phyloP scores from a whole-genome alignment of 1,140 invertebrate genomes.

The Dendroctonus valens region DNA sequence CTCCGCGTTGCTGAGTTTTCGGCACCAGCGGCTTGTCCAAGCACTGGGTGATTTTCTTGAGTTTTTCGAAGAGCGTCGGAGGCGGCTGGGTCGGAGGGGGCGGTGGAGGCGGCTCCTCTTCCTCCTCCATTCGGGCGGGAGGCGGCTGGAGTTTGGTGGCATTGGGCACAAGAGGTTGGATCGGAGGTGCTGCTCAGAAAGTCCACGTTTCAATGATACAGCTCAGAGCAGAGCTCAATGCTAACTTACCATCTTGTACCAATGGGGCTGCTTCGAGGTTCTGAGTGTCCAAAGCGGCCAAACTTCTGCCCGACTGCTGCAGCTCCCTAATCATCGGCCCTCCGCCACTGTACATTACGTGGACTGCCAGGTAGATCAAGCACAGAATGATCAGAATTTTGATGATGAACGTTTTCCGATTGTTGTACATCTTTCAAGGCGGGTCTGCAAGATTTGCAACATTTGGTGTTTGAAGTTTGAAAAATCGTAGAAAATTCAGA shows the following conservation, averaged over 20 bases:
- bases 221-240: not conserved
- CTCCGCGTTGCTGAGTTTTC: constrained; percentile 73
- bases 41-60: constrained; percentile 60
- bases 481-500: too few species aligned
- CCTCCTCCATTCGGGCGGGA: not conserved
- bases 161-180: constrained; percentile 1
- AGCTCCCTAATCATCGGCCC: constrained; percentile 45
- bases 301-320: constrained; percentile 47
- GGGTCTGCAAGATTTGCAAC: too few species aligned
- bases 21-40: constrained; percentile 63
- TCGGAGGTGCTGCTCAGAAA: constrained; percentile 2
- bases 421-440: constrained; percentile 41
- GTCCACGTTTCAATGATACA: not conserved
- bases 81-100: constrained; percentile 7
- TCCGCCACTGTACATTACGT: constrained; percentile 40
- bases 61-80: constrained; percentile 38
- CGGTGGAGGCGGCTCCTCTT: constrained; percentile 1
- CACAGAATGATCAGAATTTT: constrained; percentile 41
- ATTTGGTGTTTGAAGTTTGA: too few species aligned
- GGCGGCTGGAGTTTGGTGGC: not conserved
- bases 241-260: constrained; percentile 32
- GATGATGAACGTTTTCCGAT: constrained; percentile 44
- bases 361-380: constrained; percentile 42
- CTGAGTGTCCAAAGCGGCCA: constrained; percentile 43
- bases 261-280: constrained; percentile 21